Evolutionary conservation across 2,888 invertebrate genomes (phyloP).

Genomic region (Sarcophaga subvicina): DNA sequence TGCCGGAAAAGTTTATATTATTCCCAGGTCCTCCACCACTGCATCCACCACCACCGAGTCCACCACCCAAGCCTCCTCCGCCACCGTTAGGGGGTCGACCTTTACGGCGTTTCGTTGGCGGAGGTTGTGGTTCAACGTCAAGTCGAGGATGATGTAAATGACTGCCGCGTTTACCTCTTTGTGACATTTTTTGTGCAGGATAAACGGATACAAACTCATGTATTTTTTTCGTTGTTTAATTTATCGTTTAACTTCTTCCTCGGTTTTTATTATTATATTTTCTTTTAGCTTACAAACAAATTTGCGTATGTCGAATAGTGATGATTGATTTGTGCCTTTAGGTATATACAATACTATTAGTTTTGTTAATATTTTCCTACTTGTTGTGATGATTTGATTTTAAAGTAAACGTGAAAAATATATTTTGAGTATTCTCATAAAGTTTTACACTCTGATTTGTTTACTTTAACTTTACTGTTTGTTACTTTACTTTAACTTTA

Average conservation of each 20-base stretch:
- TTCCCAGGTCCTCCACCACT: constrained; percentile 57
- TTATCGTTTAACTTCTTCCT: constrained; percentile 51
- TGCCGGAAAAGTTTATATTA: constrained; percentile 40
- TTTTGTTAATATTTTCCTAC: constrained; percentile 1
- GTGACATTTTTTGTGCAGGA: constrained; percentile 85
- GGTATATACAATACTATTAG: constrained; percentile 11
- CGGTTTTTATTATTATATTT: constrained; percentile 17
- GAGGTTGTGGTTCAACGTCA: constrained; percentile 82
- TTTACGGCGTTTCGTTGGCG: constrained; percentile 89
- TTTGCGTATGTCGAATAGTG: constrained; percentile 35
- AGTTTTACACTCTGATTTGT: background rate
- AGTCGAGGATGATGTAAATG: constrained; percentile 82
- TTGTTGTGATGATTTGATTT: background rate
- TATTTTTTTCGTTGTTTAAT: constrained; percentile 62
- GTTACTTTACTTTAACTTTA: background rate
- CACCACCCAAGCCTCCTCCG: constrained; percentile 69
- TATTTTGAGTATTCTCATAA: background rate
- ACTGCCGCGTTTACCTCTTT: constrained; percentile 90
- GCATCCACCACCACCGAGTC: constrained; percentile 63
- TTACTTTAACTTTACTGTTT: background rate
- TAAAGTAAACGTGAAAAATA: background rate
- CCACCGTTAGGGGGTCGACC: constrained; percentile 84
- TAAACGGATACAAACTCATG: constrained; percentile 68
- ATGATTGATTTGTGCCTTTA: constrained; percentile 37
- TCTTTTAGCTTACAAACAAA: constrained; percentile 28